Evolutionary conservation across 2,113 vertebrate species (phyloP), one percentile per base, ranked within the genome.

Genomic region (Entomyzon cyanotis): DNA sequence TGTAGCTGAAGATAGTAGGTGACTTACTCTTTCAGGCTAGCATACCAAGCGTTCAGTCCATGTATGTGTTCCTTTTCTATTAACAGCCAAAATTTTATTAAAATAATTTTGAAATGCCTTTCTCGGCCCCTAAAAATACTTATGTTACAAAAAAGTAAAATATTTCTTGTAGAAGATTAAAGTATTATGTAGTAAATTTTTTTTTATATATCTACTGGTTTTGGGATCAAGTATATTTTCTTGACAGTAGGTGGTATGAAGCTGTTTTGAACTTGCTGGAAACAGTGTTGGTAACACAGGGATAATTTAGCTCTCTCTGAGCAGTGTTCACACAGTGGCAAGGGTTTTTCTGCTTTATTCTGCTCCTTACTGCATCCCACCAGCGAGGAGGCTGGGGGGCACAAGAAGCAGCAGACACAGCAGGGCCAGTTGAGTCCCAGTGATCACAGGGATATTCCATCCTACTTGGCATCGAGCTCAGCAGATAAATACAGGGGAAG

Each of bases 371-470:
- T 8, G 5, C 7, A 10, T 17, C 35, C 30, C 35, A 21, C 31
- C 56, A 37, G 19, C 0, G 1, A 37, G 49, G 6, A 41, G 15
- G 4, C 18, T 42, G 18, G 21, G 8, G 21, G 11, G 5, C 4
- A 47, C 15, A 14, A 42, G 18, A 6, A 16, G 14, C 22, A 49
- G 31, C 15, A 1, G 56, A 37, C 56, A 17, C 27, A 84, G 35
- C 49, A 6, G 11, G 33, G 25, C n/a, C 31, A 80, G 14, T 20
- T 49, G 41, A 24, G 16, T 35, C 33, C 50, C 37, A 7, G 15
- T 64, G 58, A 59, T 55, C 10, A 5, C 5, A 59, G 21, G 16
- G 20, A 12, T 59, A 46, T n/a, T 33, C 12, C 25, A 33, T 25
- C 33, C 33, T 31, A n/a, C 19, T 25, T 12, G 28, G 30, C 8